These are phyloP conservation scores for Abramis brama DNA, from an alignment of 2,113 vertebrate genomes.

Conservation along the genomic window DNA sequence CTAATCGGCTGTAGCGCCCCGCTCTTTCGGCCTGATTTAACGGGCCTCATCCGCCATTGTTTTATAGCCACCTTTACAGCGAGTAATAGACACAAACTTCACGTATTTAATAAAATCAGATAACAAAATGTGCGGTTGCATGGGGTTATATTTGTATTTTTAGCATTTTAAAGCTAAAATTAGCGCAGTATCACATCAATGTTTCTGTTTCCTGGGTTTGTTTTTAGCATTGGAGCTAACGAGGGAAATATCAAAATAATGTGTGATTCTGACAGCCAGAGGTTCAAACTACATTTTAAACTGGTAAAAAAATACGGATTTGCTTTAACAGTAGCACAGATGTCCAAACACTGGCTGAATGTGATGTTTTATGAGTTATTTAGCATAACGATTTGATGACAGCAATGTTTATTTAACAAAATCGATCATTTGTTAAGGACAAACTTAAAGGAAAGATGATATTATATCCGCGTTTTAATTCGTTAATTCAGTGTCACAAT, in stretches of 20 bases:
- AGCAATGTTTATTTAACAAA: constrained; percentile 10
- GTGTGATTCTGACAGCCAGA: neutral
- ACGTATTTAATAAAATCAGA: neutral
- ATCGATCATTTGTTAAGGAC: neutral
- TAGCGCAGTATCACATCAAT: constrained; percentile 8
- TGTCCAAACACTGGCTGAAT: neutral
- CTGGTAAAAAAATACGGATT: neutral
- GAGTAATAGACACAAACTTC: neutral
- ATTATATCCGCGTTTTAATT: neutral
- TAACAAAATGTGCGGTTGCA: neutral
- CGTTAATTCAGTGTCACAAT: neutral
- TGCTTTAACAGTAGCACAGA: too few relatives aligned
- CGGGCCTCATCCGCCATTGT: constrained; percentile 71
- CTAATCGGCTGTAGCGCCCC: neutral
- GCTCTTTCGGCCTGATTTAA: constrained; percentile 62
- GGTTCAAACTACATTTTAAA: neutral
- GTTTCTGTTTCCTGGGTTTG: constrained; percentile 81
- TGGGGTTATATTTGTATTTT: neutral
- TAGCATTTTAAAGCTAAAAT: neutral
- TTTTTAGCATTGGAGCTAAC: constrained; percentile 77
- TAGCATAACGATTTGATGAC: neutral
- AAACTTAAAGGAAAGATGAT: neutral
- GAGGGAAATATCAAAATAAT: constrained; percentile 26
- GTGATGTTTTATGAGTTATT: neutral
- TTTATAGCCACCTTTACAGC: constrained; percentile 55